Evolutionary conservation across 37 sponge, comb jelly and placozoan genomes (phyloP).

Genomic region (Axinella damicornis): DNA sequence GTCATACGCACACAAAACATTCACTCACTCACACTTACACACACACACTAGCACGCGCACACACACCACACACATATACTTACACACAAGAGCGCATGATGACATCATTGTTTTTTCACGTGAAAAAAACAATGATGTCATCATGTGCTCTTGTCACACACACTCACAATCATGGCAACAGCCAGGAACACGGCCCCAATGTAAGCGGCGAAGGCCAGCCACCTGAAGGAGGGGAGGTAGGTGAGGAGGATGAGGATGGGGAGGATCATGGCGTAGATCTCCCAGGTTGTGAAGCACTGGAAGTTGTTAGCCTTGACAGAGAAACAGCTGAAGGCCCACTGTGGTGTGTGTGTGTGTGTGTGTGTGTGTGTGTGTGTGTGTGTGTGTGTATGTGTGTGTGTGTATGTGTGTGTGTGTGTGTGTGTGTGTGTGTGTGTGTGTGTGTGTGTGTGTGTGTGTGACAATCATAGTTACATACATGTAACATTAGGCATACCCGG

Average conservation of each 20-base stretch:
- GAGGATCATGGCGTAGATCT: slow-evolving; percentile 76
- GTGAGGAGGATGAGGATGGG: slow-evolving; percentile 82
- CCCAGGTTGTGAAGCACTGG: slow-evolving; percentile 51
- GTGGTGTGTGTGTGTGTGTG: slow-evolving; percentile 1
- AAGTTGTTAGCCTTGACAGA: background rate
- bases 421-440: background rate
- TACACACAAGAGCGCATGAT: too few species aligned
- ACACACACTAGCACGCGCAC: slow-evolving; percentile 23
- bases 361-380: background rate
- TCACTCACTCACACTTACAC: slow-evolving; percentile 24
- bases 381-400: too few species aligned
- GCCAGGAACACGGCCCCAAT: slow-evolving; percentile 86
- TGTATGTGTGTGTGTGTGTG: background rate
- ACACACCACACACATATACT: too few species aligned
- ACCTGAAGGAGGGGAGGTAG: slow-evolving; percentile 88
- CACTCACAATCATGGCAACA: slow-evolving; percentile 80
- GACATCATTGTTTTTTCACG: too few species aligned
- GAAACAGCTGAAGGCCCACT: slow-evolving; percentile 77
- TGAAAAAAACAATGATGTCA: too few species aligned
- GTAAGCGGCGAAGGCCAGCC: slow-evolving; percentile 81
- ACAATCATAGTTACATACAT: too few species aligned
- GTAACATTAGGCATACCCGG: too few species aligned
- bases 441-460: background rate
- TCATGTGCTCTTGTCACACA: background rate
- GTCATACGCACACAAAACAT: background rate